phyloP scores from a whole-genome alignment of 2,113 vertebrate genomes.

The Thymallus thymallus region DNA sequence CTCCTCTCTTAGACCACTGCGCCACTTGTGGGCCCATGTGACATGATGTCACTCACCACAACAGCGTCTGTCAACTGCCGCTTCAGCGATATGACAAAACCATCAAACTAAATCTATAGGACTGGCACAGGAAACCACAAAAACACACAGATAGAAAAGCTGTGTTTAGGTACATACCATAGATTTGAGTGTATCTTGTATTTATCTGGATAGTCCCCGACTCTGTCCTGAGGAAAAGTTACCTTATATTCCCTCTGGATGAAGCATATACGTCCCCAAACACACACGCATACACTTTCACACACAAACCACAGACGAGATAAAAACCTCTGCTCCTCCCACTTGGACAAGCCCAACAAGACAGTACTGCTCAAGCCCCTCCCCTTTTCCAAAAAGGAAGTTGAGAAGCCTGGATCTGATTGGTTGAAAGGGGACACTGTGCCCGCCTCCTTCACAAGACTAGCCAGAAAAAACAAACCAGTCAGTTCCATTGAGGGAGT shows the following conservation, averaged over 20 bases:
- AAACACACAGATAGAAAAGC: conserved; percentile 12
- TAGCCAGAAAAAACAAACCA: conserved; percentile 57
- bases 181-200: conserved; percentile 46
- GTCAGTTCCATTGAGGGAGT: conserved; percentile 6
- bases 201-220: conserved; percentile 21
- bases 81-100: not conserved
- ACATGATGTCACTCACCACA: not conserved
- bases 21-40: no score
- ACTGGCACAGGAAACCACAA: conserved; percentile 49
- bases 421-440: conserved; percentile 39
- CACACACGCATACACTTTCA: conserved; percentile 23
- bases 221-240: conserved; percentile 21
- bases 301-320: conserved; percentile 28
- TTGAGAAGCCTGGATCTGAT: conserved; percentile 50
- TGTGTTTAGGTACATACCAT: conserved; percentile 65
- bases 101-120: not conserved
- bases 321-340: conserved; percentile 60
- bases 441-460: conserved; percentile 36
- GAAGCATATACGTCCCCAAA: conserved; percentile 17
- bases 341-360: conserved; percentile 41
- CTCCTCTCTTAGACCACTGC: no score
- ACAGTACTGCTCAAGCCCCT: conserved; percentile 39
- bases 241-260: conserved; percentile 41
- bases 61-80: not conserved
- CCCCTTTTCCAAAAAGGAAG: conserved; percentile 38